A percentile compares a stretch with the other conserved stretches of the same genome.
Conservation (phyloP, 2,797 vertebrate species). For the Thripadectes ignobilis region DNA sequence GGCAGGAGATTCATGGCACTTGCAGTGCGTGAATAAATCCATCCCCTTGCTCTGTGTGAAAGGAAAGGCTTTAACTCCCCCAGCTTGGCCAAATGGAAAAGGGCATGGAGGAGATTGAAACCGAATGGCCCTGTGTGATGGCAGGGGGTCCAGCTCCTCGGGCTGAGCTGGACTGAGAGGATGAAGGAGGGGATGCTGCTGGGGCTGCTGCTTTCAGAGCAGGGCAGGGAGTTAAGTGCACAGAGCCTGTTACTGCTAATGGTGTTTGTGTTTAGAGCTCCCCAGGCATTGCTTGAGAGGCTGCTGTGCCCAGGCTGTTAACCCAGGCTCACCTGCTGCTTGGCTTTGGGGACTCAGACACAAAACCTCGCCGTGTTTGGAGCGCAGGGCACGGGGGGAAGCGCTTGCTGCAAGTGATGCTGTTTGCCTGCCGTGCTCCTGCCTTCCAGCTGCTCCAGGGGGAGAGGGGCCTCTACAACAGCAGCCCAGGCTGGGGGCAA, state of each 20-base stretch:
- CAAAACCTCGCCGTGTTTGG: background rate
- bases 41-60: background rate
- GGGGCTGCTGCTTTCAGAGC: background rate
- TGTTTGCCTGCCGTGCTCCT: background rate
- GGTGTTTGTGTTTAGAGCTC: conserved; percentile 18
- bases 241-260: background rate
- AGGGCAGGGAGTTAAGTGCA: background rate
- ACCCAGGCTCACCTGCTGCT: conserved; percentile 28
- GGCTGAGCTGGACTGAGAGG: background rate
- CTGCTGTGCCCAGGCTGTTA: background rate
- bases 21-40: background rate
- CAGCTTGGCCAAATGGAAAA: background rate
- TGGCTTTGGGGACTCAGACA: background rate
- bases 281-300: background rate
- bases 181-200: background rate
- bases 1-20: background rate
- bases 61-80: background rate
- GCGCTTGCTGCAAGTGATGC: background rate
- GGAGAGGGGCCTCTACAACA: background rate
- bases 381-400: background rate
- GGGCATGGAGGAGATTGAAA: background rate
- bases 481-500: background rate
- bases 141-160: background rate
- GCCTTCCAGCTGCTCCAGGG: background rate
- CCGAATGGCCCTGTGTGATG: accelerated